phyloP scores from a whole-genome alignment of 1,140 invertebrate genomes.

The Lanistes nyassanus region DNA sequence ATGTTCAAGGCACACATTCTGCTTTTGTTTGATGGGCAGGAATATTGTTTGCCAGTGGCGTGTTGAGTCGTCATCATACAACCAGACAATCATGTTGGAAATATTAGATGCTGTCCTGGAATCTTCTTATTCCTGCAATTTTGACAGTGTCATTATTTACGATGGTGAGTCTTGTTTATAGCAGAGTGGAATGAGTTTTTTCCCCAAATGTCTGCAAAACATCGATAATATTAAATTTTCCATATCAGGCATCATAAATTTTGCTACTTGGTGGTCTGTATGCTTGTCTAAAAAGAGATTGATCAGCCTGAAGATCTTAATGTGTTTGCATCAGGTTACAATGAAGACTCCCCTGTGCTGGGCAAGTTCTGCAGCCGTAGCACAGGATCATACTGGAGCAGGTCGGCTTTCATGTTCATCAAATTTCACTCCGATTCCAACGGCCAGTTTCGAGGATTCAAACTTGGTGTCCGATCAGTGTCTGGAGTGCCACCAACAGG shows the following conservation, averaged over 20 bases:
- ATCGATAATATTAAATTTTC: too few species aligned
- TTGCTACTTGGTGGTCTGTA: too few species aligned
- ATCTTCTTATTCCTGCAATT: slow-evolving; percentile 1
- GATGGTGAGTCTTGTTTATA: slow-evolving; percentile 15
- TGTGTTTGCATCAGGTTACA: too few species aligned
- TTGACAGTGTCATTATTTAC: slow-evolving; percentile 17
- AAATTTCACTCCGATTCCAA: neutral
- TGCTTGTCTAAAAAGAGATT: too few species aligned
- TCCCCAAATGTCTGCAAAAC: too few species aligned
- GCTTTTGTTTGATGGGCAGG: neutral
- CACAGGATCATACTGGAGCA: neutral
- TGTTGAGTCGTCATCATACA: neutral
- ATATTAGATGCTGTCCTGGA: slow-evolving; percentile 4
- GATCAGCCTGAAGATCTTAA: too few species aligned
- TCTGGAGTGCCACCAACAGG: neutral
- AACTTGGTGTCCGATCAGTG: slow-evolving; percentile 1
- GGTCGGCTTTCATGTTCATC: neutral
- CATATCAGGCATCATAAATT: too few species aligned
- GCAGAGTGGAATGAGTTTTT: too few species aligned
- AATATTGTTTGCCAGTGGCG: slow-evolving; percentile 7
- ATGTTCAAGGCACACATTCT: too few species aligned
- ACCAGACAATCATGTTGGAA: slow-evolving; percentile 8
- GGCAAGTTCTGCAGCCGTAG: neutral
- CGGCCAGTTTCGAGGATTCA: neutral
- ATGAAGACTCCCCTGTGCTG: neutral